Evolutionary conservation across 2,113 vertebrate species (phyloP).

Genomic region (Xerus inauris): DNA sequence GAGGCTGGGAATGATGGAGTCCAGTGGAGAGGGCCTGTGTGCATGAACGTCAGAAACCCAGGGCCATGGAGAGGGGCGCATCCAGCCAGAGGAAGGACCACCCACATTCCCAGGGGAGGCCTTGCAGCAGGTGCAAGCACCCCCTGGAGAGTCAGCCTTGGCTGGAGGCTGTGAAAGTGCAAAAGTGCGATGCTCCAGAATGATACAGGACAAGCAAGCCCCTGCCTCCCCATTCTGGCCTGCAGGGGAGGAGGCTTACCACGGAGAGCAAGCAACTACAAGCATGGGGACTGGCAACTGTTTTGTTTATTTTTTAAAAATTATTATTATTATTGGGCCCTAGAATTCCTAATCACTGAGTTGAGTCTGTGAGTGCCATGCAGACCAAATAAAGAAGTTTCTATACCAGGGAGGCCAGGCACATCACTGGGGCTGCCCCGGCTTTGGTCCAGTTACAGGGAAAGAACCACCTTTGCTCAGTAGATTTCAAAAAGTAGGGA

Average conservation of each 20-base stretch:
- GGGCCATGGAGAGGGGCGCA: fast-evolving
- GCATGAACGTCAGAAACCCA: not conserved
- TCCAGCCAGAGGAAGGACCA: not conserved
- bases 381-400: not conserved
- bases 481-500: not conserved
- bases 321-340: not conserved
- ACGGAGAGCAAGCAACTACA: not conserved
- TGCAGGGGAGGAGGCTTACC: not conserved
- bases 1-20: not conserved
- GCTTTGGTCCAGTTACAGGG: not conserved
- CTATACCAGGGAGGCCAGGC: no score
- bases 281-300: no score
- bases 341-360: not conserved
- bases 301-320: no score
- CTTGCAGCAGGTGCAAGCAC: fast-evolving
- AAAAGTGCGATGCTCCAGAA: no score
- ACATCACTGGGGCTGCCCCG: not conserved
- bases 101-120: no score
- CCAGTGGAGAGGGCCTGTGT: no score
- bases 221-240: no score
- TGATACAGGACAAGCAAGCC: fast-evolving
- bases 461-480: not conserved
- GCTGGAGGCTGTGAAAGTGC: fast-evolving
- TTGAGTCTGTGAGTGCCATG: not conserved
- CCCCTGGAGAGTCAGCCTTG: not conserved